These are phyloP conservation scores for Grantiella picta DNA, from an alignment of 2,113 vertebrate species.

Conservation along the genomic window DNA sequence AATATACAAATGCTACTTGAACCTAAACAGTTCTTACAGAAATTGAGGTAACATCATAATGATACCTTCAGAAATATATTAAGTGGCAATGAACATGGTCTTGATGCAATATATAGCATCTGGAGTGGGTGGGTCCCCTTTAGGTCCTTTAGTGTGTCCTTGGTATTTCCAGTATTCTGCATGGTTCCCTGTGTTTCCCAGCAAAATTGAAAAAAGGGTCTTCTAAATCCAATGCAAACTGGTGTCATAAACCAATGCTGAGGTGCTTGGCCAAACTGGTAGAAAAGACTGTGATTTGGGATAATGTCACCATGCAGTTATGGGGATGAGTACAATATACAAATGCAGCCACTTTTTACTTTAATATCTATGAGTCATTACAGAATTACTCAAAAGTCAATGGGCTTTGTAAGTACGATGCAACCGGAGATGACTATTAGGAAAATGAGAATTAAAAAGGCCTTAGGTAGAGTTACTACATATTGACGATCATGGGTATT, in stretches of 20 bases:
- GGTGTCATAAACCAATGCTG: background rate
- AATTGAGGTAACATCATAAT: background rate
- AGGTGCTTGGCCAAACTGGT: background rate
- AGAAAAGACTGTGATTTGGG: background rate
- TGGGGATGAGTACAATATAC: background rate
- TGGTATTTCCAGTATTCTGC: background rate
- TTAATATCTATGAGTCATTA: background rate
- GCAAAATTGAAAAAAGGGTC: background rate
- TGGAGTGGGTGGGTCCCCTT: background rate
- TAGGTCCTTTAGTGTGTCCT: background rate
- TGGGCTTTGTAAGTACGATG: background rate
- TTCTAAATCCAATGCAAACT: background rate
- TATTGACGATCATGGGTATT: background rate
- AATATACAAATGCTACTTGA: constrained; percentile 17
- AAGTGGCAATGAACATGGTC: background rate
- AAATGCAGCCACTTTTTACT: background rate
- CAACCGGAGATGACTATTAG: background rate
- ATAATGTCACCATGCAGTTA: background rate
- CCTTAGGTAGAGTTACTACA: background rate
- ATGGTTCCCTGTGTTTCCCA: background rate
- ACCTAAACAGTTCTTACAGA: constrained; percentile 22
- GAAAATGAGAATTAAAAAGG: background rate
- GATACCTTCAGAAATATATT: background rate
- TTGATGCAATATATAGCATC: background rate
- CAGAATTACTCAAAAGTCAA: background rate